These are phyloP conservation scores for Drosophila picticornis DNA, from an alignment of 2,888 invertebrate genomes.

Conservation along the genomic window DNA sequence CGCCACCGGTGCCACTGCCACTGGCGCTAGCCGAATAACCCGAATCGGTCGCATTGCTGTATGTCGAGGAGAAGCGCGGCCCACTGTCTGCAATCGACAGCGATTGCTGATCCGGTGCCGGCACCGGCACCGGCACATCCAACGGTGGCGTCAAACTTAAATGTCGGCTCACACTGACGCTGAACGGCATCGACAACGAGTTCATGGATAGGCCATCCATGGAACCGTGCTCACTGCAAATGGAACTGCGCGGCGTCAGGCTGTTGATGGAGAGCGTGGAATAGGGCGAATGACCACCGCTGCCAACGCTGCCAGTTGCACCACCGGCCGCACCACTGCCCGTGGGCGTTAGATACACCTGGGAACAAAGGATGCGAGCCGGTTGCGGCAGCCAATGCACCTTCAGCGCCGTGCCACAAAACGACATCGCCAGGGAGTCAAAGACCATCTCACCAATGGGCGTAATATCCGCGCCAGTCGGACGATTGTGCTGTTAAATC, in stretches of 20 bases:
- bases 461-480: constrained; percentile 88
- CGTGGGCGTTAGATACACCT: constrained; percentile 87
- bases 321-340: constrained; percentile 38
- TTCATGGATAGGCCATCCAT: constrained; percentile 84
- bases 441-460: constrained; percentile 96
- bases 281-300: constrained; percentile 72
- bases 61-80: constrained; percentile 80
- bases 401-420: constrained; percentile 94
- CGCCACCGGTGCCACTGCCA: constrained; percentile 57
- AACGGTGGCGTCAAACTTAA: constrained; percentile 82
- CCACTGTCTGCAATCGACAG: constrained; percentile 72
- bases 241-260: constrained; percentile 83
- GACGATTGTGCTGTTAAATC: constrained; percentile 87
- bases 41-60: constrained; percentile 84
- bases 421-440: constrained; percentile 95
- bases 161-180: constrained; percentile 77
- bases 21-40: constrained; percentile 84
- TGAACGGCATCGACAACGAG: constrained; percentile 84
- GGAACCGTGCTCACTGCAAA: constrained; percentile 83
- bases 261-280: constrained; percentile 79
- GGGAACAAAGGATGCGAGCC: constrained; percentile 87
- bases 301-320: constrained; percentile 19
- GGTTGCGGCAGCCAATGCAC: constrained; percentile 87
- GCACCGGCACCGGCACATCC: constrained; percentile 75
- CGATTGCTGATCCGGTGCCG: constrained; percentile 69